Evolutionary conservation across 2,797 vertebrate species (phyloP).

Genomic region (Lepidocolaptes lacrymiger): DNA sequence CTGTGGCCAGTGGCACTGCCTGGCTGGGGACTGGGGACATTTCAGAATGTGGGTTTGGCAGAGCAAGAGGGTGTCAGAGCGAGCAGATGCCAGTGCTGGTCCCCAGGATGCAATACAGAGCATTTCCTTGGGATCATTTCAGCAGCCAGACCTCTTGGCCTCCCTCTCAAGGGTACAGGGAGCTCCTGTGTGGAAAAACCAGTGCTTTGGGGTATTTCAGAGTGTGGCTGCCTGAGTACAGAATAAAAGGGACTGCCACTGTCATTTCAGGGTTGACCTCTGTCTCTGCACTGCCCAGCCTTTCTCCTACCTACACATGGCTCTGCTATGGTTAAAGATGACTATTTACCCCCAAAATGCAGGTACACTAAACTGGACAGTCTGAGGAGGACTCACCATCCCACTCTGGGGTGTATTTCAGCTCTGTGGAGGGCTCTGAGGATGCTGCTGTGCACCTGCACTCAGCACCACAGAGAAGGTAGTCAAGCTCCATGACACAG

Average conservation of each 20-base stretch:
- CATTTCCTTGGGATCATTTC: neutral
- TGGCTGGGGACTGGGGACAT: neutral
- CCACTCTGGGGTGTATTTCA: neutral
- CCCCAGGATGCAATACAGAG: fast-evolving
- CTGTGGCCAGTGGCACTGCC: fast-evolving
- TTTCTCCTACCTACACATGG: neutral
- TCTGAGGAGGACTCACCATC: neutral
- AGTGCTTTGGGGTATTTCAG: neutral
- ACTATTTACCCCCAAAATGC: fast-evolving
- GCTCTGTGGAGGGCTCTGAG: neutral
- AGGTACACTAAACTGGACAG: neutral
- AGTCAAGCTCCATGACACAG: neutral
- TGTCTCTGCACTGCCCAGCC: neutral
- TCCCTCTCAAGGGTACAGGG: neutral
- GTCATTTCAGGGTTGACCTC: no score
- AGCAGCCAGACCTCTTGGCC: neutral
- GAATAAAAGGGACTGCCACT: fast-evolving
- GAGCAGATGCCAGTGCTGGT: neutral
- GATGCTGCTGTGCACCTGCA: neutral
- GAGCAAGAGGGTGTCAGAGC: neutral
- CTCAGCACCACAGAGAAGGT: neutral
- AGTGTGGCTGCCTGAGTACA: neutral
- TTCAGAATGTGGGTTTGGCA: neutral
- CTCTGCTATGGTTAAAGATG: neutral
- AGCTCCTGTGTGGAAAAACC: neutral